phyloP scores from a whole-genome alignment of 2,113 vertebrate genomes.

The Cacatua alba region DNA sequence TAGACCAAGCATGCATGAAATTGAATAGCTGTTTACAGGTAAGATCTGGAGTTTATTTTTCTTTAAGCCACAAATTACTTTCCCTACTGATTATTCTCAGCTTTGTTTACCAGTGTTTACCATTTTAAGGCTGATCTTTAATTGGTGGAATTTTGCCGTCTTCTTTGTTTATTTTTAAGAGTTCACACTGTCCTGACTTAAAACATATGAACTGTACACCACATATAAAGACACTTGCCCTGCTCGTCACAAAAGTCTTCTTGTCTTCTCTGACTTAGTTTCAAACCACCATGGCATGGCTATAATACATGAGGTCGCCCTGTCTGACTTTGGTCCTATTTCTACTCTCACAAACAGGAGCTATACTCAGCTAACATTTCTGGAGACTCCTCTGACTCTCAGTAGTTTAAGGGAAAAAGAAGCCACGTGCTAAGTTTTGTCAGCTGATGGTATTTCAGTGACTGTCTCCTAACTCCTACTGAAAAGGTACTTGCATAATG shows the following conservation, averaged over 20 bases:
- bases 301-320: rapidly evolving
- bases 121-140: neutral
- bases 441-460: neutral
- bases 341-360: neutral
- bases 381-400: neutral
- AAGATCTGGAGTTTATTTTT: neutral
- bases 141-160: neutral
- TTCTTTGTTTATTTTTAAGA: neutral
- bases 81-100: neutral
- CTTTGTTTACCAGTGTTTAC: neutral
- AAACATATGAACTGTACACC: neutral
- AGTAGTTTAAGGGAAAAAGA: neutral
- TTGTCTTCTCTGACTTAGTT: neutral
- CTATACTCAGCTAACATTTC: neutral
- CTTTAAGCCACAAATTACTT: neutral
- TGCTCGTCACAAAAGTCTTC: neutral
- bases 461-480: neutral
- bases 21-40: neutral
- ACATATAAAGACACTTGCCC: neutral
- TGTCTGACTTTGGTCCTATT: neutral
- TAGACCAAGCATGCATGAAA: neutral
- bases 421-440: neutral
- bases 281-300: neutral
- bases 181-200: neutral
- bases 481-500: neutral